Evolutionary conservation across 1,140 invertebrate genomes (phyloP).

Genomic region (Anastatus disparis): DNA sequence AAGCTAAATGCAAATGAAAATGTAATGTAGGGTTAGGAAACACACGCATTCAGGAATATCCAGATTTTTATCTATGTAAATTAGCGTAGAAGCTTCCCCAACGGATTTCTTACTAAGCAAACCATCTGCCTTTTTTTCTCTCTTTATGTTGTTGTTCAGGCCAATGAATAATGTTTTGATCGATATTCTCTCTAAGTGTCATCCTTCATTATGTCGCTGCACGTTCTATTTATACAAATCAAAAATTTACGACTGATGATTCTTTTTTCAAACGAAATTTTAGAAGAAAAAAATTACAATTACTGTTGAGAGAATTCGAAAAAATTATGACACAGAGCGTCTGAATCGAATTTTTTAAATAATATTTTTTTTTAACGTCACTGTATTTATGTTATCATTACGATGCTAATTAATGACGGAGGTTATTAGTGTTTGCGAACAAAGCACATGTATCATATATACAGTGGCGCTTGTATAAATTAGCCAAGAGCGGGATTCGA

Average conservation of each 20-base stretch:
- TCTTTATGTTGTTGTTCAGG: no score
- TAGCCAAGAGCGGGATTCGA: no score
- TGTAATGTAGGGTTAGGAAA: no score
- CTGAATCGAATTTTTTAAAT: no score
- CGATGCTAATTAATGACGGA: no score
- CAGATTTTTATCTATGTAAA: slow-evolving; percentile 38
- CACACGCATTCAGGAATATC: slow-evolving; percentile 2
- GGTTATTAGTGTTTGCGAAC: no score
- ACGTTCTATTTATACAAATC: not conserved
- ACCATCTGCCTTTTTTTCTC: slow-evolving; percentile 7
- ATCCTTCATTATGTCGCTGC: slow-evolving; percentile 12
- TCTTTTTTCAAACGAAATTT: slow-evolving; percentile 15
- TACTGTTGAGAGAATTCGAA: not conserved
- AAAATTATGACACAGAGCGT: no score
- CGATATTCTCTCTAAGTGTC: slow-evolving; percentile 28
- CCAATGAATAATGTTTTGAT: slow-evolving; percentile 30
- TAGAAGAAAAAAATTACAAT: not conserved
- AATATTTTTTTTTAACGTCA: no score
- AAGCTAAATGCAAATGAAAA: slow-evolving; percentile 15
- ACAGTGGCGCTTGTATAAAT: no score
- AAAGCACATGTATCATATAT: no score
- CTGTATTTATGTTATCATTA: no score
- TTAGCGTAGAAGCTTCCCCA: slow-evolving; percentile 2
- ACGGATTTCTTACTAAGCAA: not conserved
- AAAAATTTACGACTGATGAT: not conserved